Conservation (phyloP, 2,797 vertebrate species). For the Falco columbarius region DNA sequence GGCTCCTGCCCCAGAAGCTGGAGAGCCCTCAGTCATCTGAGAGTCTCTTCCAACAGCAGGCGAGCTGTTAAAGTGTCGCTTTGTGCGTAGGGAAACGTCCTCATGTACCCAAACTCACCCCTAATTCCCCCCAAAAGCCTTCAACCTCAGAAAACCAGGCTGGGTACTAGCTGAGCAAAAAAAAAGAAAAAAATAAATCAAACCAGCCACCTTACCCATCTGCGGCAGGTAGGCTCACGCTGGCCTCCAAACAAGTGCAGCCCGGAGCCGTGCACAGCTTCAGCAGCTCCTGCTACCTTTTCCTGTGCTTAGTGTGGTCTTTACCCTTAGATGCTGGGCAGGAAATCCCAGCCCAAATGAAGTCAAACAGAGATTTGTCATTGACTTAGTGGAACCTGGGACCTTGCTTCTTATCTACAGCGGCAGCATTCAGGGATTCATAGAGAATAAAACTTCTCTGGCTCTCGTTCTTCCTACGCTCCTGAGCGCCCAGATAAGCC, state of each 20-base stretch:
- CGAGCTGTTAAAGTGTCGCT: neutral
- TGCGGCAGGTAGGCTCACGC: neutral
- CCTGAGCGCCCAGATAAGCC: constrained; percentile 60
- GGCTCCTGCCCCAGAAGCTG: neutral
- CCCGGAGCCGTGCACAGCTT: neutral
- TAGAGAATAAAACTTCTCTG: constrained; percentile 62
- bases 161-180: accelerated
- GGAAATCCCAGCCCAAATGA: constrained; percentile 68
- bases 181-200: neutral
- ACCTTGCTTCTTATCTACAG: constrained; percentile 49
- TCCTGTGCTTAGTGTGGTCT: constrained; percentile 19
- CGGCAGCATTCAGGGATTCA: constrained; percentile 39
- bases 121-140: neutral
- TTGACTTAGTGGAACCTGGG: constrained; percentile 41
- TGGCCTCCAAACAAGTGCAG: neutral
- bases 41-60: neutral
- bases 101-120: neutral
- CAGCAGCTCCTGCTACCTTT: constrained; percentile 21
- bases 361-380: constrained; percentile 61
- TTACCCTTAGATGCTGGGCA: constrained; percentile 19
- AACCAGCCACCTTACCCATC: neutral
- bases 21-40: neutral
- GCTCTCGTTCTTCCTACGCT: neutral
- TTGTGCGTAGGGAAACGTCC: neutral
- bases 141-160: neutral